Base-by-base conservation (phyloP, 2,888 invertebrate species). In the Tinea trinotella region DNA sequence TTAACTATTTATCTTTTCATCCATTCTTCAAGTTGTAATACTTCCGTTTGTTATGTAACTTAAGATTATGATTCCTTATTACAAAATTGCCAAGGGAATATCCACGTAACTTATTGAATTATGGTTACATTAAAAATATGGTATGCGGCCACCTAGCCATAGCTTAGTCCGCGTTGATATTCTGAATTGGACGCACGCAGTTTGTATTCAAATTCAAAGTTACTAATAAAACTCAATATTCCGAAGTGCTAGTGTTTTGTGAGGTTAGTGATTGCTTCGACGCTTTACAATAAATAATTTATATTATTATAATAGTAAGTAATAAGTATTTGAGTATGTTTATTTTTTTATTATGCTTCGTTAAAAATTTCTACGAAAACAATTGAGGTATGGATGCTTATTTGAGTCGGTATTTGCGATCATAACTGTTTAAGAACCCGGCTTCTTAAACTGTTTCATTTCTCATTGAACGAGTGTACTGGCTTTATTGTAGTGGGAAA, bases 61-160 rank as follows among this genome's bases (percentile, higher is more conserved):
- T 30, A n/a, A 40, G 40, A 3, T 40, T 15, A 40, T 40, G n/a
- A n/a, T n/a, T n/a, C n/a, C n/a, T n/a, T n/a, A n/a, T n/a, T n/a
- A n/a, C n/a, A n/a, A 40, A 12, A 40, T 12, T 40, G 12, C 13
- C 40, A 13, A 13, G 40, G 6, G 40, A 40, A 40, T 40, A 40
- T 40, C 40, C 40, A 6, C 2, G 13, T 40, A 12, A 15, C 19
- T 2, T 15, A 46, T n/a, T 46, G 19, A 57, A 46, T 40, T 34
- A 35, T 59, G 58, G 61, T 56, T 58, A 58, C 59, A 48, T 44
- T 34, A 60, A 40, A 48, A 48, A 46, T 48, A 57, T 57, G 62
- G 62, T 58, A 62, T 62, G 59, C 60, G 61, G 59, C 34, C 46
- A 50, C 40, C 34, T n/a, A n/a, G n/a, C 30, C 30, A 35, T 35